These are phyloP conservation scores for Drosophila orosa DNA, from an alignment of 1,140 invertebrate species.

Conservation along the genomic window DNA sequence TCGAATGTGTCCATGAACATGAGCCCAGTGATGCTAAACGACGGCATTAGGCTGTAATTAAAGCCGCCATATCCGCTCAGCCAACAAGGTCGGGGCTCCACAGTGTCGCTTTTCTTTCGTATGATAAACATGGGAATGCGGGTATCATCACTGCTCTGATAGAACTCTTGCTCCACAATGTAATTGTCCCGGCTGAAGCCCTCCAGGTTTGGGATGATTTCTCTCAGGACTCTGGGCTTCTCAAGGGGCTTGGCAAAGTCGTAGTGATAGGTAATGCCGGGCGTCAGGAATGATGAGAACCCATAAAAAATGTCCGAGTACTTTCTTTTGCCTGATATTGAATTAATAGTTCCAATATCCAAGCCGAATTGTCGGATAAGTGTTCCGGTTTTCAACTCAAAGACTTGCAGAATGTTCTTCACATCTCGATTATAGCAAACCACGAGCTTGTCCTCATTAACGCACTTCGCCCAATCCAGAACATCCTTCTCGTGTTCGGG, in stretches of 20 bases:
- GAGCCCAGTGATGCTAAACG: constrained; percentile 87
- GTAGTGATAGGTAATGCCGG: constrained; percentile 93
- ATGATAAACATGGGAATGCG: constrained; percentile 99
- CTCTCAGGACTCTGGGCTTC: constrained; percentile 87
- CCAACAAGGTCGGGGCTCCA: constrained; percentile 90
- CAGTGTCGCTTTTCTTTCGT: constrained; percentile 88
- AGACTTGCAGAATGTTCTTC: constrained; percentile 94
- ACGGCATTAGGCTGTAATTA: constrained; percentile 95
- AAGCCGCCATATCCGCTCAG: constrained; percentile 99
- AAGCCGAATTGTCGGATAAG: constrained; percentile 90
- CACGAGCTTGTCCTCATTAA: constrained; percentile 93
- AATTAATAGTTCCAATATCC: constrained; percentile 93
- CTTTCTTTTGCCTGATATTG: constrained; percentile 93
- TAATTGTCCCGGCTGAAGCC: constrained; percentile 93
- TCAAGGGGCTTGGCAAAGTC: constrained; percentile 89
- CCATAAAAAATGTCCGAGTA: constrained; percentile 96
- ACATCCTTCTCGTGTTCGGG: constrained; percentile 95
- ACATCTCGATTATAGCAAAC: constrained; percentile 97
- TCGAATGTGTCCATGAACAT: constrained; percentile 96
- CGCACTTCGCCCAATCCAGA: constrained; percentile 93
- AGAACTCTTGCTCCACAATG: constrained; percentile 96
- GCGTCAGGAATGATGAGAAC: constrained; percentile 96
- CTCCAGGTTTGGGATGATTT: constrained; percentile 90
- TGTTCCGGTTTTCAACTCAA: constrained; percentile 90
- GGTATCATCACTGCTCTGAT: constrained; percentile 96